A percentile compares a stretch with the other conserved stretches of the same genome.
Evolutionary conservation across 2,888 invertebrate species (phyloP).

Genomic region (Deilephila porcellus): DNA sequence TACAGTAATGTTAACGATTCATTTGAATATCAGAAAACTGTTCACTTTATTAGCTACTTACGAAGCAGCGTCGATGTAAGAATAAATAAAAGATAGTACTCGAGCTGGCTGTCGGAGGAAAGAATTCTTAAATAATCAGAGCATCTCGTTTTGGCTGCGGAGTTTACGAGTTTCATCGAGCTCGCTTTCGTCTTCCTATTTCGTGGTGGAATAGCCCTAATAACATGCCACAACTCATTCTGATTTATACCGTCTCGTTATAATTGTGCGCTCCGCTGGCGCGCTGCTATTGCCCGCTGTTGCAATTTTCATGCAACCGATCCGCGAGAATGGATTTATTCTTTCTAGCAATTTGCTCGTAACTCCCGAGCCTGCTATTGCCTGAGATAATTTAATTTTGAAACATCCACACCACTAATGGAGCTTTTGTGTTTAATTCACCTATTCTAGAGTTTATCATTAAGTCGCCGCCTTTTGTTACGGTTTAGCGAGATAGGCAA

Average conservation of each 20-base stretch:
- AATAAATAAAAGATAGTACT: conserved; percentile 25
- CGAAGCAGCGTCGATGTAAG: not conserved
- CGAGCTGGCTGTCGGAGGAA: conserved; percentile 39
- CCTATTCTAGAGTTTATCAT: conserved; percentile 50
- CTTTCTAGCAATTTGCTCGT: conserved; percentile 77
- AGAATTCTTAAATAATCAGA: conserved; percentile 57
- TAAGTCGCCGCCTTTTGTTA: conserved; percentile 49
- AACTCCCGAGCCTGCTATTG: conserved; percentile 64
- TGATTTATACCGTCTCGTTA: conserved; percentile 84
- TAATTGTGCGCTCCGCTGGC: conserved; percentile 82
- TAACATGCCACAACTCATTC: conserved; percentile 84
- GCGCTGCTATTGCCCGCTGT: conserved; percentile 75
- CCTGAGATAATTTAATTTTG: conserved; percentile 69
- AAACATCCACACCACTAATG: conserved; percentile 61
- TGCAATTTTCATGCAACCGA: conserved; percentile 82
- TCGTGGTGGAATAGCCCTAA: conserved; percentile 79
- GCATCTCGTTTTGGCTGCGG: conserved; percentile 52
- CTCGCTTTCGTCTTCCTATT: conserved; percentile 73
- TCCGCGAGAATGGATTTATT: conserved; percentile 78
- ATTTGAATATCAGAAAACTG: conserved; percentile 49
- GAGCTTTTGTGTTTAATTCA: conserved; percentile 60
- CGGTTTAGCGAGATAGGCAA: conserved; percentile 46
- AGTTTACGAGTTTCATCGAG: conserved; percentile 71
- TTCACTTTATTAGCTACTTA: conserved; percentile 30
- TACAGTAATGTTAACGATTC: conserved; percentile 52